phyloP scores from a whole-genome alignment of 1,140 invertebrate genomes.

The Tetragonula clypearis region DNA sequence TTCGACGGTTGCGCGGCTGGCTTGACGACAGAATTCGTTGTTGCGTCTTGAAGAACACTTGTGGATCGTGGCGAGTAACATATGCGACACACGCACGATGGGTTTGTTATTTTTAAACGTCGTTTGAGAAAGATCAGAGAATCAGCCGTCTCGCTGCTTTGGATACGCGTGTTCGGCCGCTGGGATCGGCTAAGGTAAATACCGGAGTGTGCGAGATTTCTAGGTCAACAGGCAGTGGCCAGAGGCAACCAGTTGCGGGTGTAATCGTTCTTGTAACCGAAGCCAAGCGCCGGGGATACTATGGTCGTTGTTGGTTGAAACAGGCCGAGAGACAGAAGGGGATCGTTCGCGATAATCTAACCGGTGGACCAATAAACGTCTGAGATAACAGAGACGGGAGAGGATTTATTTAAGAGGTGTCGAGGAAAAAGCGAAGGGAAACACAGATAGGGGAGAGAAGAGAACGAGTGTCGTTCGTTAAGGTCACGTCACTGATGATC shows the following conservation, averaged over 20 bases:
- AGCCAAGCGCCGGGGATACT: background rate
- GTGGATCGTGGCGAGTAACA: constrained; percentile 10
- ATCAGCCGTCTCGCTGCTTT: background rate
- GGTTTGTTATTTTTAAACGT: too few relatives aligned
- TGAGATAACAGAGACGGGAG: background rate
- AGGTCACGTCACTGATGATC: constrained; percentile 18
- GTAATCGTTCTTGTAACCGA: background rate
- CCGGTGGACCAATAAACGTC: background rate
- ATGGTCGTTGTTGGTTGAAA: background rate
- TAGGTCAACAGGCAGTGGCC: constrained; percentile 7
- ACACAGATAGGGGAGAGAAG: background rate
- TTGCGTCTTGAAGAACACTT: background rate
- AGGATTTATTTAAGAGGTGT: background rate
- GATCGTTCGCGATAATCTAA: constrained; percentile 1
- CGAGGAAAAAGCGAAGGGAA: background rate
- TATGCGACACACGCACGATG: background rate
- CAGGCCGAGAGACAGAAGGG: background rate
- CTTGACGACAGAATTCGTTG: background rate
- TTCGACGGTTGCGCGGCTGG: background rate
- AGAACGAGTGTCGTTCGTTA: constrained; percentile 6
- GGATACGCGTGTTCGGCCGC: background rate
- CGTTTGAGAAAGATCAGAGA: too few relatives aligned
- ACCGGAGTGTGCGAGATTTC: constrained; percentile 14
- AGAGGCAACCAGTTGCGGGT: constrained; percentile 40
- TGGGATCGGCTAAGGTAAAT: constrained; percentile 17